Conservation (phyloP, 2,113 vertebrate species). For the Arenaria interpres region DNA sequence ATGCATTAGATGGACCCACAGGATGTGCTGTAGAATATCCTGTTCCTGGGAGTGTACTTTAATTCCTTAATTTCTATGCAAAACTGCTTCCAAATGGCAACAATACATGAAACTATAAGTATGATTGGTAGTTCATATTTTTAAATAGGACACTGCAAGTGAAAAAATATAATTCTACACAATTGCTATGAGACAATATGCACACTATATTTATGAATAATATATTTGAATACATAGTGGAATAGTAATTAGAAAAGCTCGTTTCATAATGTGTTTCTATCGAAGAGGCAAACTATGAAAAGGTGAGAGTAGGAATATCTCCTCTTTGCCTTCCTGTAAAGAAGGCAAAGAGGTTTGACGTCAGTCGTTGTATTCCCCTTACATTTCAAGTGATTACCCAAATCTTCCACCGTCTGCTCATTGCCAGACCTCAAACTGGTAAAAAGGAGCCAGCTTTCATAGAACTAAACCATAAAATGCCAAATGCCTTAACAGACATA, state of each 20-base stretch:
- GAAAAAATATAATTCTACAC: slow-evolving; percentile 12
- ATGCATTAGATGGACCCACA: neutral
- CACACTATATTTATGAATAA: slow-evolving; percentile 4
- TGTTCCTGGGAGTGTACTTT: neutral
- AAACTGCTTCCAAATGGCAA: slow-evolving; percentile 37
- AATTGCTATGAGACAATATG: neutral
- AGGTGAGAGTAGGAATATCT: neutral
- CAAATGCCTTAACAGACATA: neutral
- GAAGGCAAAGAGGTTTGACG: neutral
- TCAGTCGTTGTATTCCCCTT: neutral
- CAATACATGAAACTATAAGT: neutral
- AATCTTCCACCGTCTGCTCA: neutral
- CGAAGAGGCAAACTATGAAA: neutral
- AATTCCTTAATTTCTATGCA: slow-evolving; percentile 50
- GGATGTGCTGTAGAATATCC: neutral
- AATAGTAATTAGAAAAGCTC: slow-evolving; percentile 25
- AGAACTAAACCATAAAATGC: neutral
- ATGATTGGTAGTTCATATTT: slow-evolving; percentile 6
- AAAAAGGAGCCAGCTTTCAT: neutral
- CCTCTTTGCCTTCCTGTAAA: neutral
- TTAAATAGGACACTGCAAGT: slow-evolving; percentile 16
- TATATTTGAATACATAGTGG: neutral
- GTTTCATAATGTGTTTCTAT: neutral
- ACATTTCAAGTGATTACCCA: neutral
- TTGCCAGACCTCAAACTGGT: neutral